Base-by-base conservation (phyloP, 2,797 vertebrate genomes). In the Bradypus variegatus region DNA sequence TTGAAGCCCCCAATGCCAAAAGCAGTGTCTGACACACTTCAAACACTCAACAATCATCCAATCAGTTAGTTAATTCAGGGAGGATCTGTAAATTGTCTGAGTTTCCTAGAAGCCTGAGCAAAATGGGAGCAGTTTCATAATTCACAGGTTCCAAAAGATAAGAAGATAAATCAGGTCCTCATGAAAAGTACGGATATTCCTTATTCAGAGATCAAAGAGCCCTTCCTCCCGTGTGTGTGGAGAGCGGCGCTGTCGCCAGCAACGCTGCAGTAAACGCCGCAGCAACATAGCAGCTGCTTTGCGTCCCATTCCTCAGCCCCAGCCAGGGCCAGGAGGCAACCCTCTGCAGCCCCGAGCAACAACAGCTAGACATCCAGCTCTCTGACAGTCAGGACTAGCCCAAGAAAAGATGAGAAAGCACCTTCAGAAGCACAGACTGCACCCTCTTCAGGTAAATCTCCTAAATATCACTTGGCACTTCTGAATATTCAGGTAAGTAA, bases 301-400 rank as follows among this genome's bases (percentile, higher is more conserved):
- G 2, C 18, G 55, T n/a, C 38, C 16, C 2, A 8, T 1, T n/a
- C 55, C 53, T 10, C 48, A 36, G 50, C 5, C 4, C 10, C 8
- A 16, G 53, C 38, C 38, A 25, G 29, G 3, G 27, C 33, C 15
- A 65, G 29, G 64, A 67, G 64, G 64, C 13, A 33, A 33, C 33
- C 62, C 64, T 33, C 64, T 33, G 15, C 6, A 70, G 36, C 19
- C 84, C 69, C 41, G 2, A 27, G 45, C 29, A 55, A 55, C 8
- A 13, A n/a, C 64, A 67, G 38, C 18, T 6, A 23, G 11, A 25
- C 15, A 10, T 0, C 8, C 31, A 55, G 55, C 55, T 60, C 53
- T 55, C 36, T 2, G 45, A 15, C 3, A 5, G 5, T 31, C 14
- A 16, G 29, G 29, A n/a, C 3, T 5, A 25, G 25, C 13, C 13